These are phyloP conservation scores for Lycophotia porphyrea DNA, from an alignment of 2,888 invertebrate species.

Conservation along the genomic window DNA sequence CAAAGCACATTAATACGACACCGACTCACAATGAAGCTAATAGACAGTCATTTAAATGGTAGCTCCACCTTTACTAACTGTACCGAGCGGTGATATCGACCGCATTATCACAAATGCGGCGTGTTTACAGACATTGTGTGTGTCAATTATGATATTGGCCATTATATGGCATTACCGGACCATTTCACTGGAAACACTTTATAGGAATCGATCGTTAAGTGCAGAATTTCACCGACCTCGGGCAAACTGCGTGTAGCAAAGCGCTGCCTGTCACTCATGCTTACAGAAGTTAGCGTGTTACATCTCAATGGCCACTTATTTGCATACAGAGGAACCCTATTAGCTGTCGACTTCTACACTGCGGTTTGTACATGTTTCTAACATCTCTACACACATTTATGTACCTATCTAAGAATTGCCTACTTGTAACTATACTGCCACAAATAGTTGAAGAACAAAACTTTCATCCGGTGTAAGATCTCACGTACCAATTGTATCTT, in stretches of 20 bases:
- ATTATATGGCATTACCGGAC: constrained; percentile 75
- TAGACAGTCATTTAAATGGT: constrained; percentile 65
- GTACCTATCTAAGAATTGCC: constrained; percentile 28
- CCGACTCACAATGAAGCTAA: constrained; percentile 61
- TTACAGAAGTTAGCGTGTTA: constrained; percentile 77
- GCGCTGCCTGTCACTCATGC: constrained; percentile 79
- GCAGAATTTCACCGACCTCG: constrained; percentile 74
- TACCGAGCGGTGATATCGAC: constrained; percentile 62
- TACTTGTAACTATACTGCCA: constrained; percentile 47
- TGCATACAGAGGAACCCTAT: constrained; percentile 69
- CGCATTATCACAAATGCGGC: constrained; percentile 68
- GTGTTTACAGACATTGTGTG: constrained; percentile 70
- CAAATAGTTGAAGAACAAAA: constrained; percentile 50
- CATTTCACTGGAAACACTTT: constrained; percentile 78
- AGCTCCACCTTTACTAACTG: constrained; percentile 63
- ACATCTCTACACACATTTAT: constrained; percentile 25
- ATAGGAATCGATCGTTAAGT: constrained; percentile 73
- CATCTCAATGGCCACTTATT: constrained; percentile 76
- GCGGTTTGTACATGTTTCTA: constrained; percentile 55
- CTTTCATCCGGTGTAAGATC: constrained; percentile 65
- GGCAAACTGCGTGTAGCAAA: constrained; percentile 70
- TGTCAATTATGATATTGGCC: constrained; percentile 75
- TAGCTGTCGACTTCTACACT: constrained; percentile 64
- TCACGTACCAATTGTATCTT: constrained; percentile 66
- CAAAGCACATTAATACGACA: constrained; percentile 55